These are phyloP conservation scores for Arothron firmamentum DNA, from an alignment of 2,113 vertebrate species.

Conservation along the genomic window DNA sequence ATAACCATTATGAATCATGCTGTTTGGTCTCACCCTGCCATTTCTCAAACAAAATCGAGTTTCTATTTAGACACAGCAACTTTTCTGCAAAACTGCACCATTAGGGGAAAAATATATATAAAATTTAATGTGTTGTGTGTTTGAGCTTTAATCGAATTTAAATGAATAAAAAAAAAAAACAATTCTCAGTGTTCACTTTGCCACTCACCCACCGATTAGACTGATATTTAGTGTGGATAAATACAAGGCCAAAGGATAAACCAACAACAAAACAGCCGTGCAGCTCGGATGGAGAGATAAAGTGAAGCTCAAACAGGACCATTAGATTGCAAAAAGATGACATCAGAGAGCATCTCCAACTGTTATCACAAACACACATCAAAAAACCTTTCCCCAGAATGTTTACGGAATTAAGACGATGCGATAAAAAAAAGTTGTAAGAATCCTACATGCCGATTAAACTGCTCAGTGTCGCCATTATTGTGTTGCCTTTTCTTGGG, in stretches of 20 bases:
- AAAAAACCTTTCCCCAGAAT: conserved; percentile 15
- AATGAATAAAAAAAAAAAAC: background rate
- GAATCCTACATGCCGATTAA: conserved; percentile 41
- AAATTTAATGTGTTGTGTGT: background rate
- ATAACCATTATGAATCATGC: conserved; percentile 74
- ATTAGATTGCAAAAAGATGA: conserved; percentile 45
- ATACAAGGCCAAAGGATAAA: conserved; percentile 46
- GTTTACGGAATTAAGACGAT: conserved; percentile 37
- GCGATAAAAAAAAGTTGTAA: conserved; percentile 46
- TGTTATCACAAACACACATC: conserved; percentile 28
- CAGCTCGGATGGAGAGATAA: conserved; percentile 41
- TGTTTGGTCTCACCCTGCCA: conserved; percentile 66
- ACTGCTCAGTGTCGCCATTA: conserved; percentile 43
- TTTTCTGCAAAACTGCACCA: conserved; percentile 28
- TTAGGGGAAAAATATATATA: conserved; percentile 23
- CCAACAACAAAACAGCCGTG: conserved; percentile 41
- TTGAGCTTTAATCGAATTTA: conserved; percentile 23
- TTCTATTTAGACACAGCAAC: conserved; percentile 66
- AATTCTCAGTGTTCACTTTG: conserved; percentile 44
- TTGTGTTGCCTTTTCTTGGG: conserved; percentile 39
- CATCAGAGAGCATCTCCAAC: conserved; percentile 25
- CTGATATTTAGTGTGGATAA: conserved; percentile 40
- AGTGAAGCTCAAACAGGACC: conserved; percentile 34
- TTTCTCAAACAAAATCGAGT: conserved; percentile 70
- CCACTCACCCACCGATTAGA: conserved; percentile 49